Conservation (phyloP, 2,797 vertebrate genomes). For the Lithobates sylvaticus region DNA sequence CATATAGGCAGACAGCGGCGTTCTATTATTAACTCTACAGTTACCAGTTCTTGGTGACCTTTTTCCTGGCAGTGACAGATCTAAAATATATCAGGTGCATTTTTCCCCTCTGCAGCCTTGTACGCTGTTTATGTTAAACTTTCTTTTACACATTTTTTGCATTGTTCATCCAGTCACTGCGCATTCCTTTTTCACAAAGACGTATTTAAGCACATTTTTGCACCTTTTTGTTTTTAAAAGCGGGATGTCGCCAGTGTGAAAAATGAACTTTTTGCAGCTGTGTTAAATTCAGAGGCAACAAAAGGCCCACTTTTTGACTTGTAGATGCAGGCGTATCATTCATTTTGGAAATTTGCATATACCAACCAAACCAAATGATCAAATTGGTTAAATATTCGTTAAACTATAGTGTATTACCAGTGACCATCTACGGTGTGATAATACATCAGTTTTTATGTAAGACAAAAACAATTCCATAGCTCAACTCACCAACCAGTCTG, state of each 20-base stretch:
- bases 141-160: constrained; percentile 48
- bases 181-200: constrained; percentile 29
- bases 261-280: constrained; percentile 4
- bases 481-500: too few relatives aligned
- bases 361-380: constrained; percentile 37
- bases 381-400: neutral
- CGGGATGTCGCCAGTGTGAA: neutral
- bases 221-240: constrained; percentile 15
- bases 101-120: constrained; percentile 1
- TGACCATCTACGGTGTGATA: too few relatives aligned
- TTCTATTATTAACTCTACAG: neutral
- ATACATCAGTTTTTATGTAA: too few relatives aligned
- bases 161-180: constrained; percentile 25
- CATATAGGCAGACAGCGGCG: neutral
- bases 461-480: too few relatives aligned
- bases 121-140: constrained; percentile 36
- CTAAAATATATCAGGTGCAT: constrained; percentile 20
- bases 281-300: constrained; percentile 36
- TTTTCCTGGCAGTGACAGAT: neutral
- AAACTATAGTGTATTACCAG: too few relatives aligned
- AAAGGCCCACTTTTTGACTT: constrained; percentile 44
- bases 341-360: constrained; percentile 46
- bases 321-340: constrained; percentile 21
- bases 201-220: constrained; percentile 5
- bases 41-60: neutral